Percentiles rank a stretch among this genome's conserved stretches.
Conservation (phyloP, 2,888 invertebrate species). For the Folsomia candida region DNA sequence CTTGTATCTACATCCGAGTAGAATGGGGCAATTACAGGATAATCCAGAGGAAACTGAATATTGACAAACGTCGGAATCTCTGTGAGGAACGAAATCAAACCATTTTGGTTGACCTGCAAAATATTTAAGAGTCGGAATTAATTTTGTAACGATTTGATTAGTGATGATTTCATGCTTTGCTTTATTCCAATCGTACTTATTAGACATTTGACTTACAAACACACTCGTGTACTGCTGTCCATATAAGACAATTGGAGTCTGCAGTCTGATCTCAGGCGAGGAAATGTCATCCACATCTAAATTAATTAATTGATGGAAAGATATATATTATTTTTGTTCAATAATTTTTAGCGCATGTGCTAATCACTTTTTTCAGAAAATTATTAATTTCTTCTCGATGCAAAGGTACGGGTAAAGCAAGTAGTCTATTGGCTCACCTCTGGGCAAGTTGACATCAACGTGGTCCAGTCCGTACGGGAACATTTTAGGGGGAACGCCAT, state of each 20-base stretch:
- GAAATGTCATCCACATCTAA: slow-evolving; percentile 63
- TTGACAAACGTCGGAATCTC: slow-evolving; percentile 83
- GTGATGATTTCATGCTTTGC: no score
- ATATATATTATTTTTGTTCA: no score
- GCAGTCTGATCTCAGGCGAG: slow-evolving; percentile 65
- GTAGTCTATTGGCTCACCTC: no score
- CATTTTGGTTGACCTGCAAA: slow-evolving; percentile 82
- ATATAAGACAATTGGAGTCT: slow-evolving; percentile 75
- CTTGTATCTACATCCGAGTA: slow-evolving; percentile 87
- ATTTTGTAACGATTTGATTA: not conserved
- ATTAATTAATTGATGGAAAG: no score
- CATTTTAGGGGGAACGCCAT: not conserved
- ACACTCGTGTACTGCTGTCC: slow-evolving; percentile 71
- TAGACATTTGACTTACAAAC: slow-evolving; percentile 78
- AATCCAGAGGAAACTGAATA: slow-evolving; percentile 82
- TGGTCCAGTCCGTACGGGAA: slow-evolving; percentile 14
- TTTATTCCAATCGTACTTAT: no score
- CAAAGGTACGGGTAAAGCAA: no score
- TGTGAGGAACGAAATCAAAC: slow-evolving; percentile 83
- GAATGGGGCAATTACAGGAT: slow-evolving; percentile 84
- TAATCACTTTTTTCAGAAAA: no score
- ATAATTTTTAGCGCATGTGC: no score
- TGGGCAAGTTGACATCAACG: slow-evolving; percentile 5
- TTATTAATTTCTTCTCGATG: no score
- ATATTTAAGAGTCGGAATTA: not conserved